Percentiles rank a stretch among this genome's conserved stretches.
These are phyloP conservation scores for Spinibarbus caldwelli DNA, from an alignment of 2,797 vertebrate species.

Conservation along the genomic window DNA sequence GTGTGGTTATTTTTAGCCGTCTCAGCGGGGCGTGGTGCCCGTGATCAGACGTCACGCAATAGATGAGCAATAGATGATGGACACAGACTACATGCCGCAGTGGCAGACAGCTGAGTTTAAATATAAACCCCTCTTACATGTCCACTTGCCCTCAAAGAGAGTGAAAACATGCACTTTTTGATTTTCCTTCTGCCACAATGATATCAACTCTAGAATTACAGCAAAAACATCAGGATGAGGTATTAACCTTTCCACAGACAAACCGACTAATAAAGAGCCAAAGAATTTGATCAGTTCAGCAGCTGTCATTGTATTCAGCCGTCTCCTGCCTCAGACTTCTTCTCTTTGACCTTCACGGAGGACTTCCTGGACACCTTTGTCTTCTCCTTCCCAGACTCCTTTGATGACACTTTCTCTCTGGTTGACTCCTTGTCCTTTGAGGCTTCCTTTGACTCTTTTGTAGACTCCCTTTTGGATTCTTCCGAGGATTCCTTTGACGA, in stretches of 20 bases:
- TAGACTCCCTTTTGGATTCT: constrained; percentile 67
- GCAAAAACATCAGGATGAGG: not conserved
- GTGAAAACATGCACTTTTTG: constrained; percentile 26
- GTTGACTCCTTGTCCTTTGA: constrained; percentile 68
- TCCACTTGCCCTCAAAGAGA: constrained; percentile 32
- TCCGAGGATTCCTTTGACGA: constrained; percentile 55
- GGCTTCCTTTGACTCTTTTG: constrained; percentile 64
- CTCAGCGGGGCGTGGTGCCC: constrained; percentile 62
- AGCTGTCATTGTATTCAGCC: constrained; percentile 56
- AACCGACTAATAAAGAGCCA: not conserved
- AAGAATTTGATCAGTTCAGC: not conserved
- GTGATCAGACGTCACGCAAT: constrained; percentile 65
- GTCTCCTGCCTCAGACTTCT: constrained; percentile 71
- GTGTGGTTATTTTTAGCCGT: constrained; percentile 68
- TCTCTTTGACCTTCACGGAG: constrained; percentile 71
- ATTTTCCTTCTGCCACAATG: not conserved
- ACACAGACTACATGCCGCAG: constrained; percentile 60
- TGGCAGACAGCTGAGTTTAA: constrained; percentile 57
- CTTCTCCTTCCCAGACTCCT: constrained; percentile 53
- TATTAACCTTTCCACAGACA: not conserved
- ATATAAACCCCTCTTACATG: constrained; percentile 47
- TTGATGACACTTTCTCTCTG: constrained; percentile 39
- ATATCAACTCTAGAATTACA: not conserved
- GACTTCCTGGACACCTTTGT: constrained; percentile 71
- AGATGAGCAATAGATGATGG: constrained; percentile 65